Evolutionary conservation across 2,888 invertebrate genomes (phyloP).

Genomic region (Plemyria rubiginata): DNA sequence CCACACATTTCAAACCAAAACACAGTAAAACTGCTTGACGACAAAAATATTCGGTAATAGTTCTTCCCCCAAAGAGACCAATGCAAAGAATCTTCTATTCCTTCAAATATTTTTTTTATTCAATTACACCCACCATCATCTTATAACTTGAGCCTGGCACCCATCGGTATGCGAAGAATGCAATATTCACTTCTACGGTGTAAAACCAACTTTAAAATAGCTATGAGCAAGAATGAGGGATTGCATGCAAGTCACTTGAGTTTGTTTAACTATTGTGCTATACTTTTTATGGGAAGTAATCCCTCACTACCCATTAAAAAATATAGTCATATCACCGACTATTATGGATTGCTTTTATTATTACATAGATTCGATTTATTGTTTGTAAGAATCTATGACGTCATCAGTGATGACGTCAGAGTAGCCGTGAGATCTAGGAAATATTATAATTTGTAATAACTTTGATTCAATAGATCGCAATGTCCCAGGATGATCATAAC

Average conservation of each 20-base stretch:
- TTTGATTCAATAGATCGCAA: constrained; percentile 14
- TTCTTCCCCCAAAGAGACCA: too few relatives aligned
- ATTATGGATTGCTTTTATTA: neutral
- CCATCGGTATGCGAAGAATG: constrained; percentile 70
- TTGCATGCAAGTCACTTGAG: constrained; percentile 62
- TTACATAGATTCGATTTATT: constrained; percentile 11
- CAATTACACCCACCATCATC: constrained; percentile 18
- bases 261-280: constrained; percentile 55
- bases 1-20: too few relatives aligned
- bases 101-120: neutral
- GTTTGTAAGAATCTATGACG: constrained; percentile 24
- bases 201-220: constrained; percentile 77
- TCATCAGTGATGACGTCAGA: constrained; percentile 22
- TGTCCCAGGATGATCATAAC: constrained; percentile 1
- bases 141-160: constrained; percentile 45
- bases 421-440: constrained; percentile 24
- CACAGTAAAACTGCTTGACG: too few relatives aligned
- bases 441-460: constrained; percentile 19
- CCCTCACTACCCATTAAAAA: too few relatives aligned
- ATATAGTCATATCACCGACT: neutral
- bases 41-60: too few relatives aligned
- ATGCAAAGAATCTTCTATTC: too few relatives aligned
- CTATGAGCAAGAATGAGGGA: constrained; percentile 71
- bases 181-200: constrained; percentile 80
- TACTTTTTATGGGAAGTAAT: neutral